A percentile compares a stretch with the other conserved stretches of the same genome.
Evolutionary conservation across 2,113 vertebrate species (phyloP).

Genomic region (Melospiza georgiana): DNA sequence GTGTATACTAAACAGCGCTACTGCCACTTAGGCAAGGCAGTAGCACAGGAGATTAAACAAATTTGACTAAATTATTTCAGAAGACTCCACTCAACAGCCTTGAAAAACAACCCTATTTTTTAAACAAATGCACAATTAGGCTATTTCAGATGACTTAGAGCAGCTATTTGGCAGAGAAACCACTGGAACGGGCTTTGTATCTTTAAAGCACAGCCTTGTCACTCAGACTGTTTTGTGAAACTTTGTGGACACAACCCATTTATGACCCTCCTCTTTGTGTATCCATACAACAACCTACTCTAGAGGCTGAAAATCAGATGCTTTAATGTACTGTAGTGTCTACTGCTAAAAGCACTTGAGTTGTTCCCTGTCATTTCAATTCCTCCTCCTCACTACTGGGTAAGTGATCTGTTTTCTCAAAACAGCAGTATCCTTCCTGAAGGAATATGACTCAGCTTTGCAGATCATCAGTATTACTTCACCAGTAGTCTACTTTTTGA

Average conservation of each 20-base stretch:
- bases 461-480: conserved; percentile 53
- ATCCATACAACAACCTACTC: conserved; percentile 16
- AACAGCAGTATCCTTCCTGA: conserved; percentile 66
- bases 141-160: background rate
- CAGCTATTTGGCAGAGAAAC: background rate
- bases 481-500: conserved; percentile 38
- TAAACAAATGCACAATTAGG: background rate
- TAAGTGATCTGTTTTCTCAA: conserved; percentile 50
- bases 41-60: background rate
- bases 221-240: background rate
- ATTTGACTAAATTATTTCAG: background rate
- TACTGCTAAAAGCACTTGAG: conserved; percentile 49
- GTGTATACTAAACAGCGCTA: background rate
- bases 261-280: background rate
- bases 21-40: background rate
- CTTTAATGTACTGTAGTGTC: conserved; percentile 34
- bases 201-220: background rate
- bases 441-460: conserved; percentile 73
- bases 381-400: conserved; percentile 51
- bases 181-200: background rate
- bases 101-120: background rate
- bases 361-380: conserved; percentile 50
- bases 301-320: conserved; percentile 15
- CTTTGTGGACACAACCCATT: background rate
- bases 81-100: background rate